phyloP scores from a whole-genome alignment of 2,888 invertebrate genomes.

The Geotrupes spiniger region DNA sequence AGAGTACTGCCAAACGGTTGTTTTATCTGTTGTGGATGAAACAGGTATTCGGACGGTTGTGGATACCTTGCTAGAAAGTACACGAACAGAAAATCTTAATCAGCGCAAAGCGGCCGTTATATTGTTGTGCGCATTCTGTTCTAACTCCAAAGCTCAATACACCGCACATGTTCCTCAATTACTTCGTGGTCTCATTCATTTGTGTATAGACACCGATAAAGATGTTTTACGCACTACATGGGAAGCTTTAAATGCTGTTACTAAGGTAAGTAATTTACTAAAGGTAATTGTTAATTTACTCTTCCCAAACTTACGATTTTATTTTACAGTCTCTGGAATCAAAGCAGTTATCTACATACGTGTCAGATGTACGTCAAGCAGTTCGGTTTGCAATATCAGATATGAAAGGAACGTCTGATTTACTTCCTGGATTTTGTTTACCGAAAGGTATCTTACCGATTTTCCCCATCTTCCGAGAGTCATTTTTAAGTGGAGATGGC shows the following conservation, averaged over 20 bases:
- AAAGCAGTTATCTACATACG: constrained; percentile 80
- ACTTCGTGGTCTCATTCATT: constrained; percentile 78
- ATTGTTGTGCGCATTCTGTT: constrained; percentile 86
- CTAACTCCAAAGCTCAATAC: constrained; percentile 85
- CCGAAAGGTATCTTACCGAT: constrained; percentile 90
- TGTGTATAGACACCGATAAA: constrained; percentile 79
- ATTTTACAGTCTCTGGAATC: constrained; percentile 69
- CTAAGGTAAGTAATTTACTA: constrained; percentile 57
- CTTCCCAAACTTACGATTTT: constrained; percentile 5
- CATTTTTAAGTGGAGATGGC: constrained; percentile 90
- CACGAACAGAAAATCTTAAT: constrained; percentile 61
- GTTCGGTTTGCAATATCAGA: constrained; percentile 88
- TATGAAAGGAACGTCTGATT: constrained; percentile 65
- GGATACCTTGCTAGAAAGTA: constrained; percentile 78
- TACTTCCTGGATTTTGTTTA: constrained; percentile 89
- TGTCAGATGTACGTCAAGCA: constrained; percentile 87
- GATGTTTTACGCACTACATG: constrained; percentile 83
- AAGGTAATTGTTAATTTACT: too few species aligned
- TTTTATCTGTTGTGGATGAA: constrained; percentile 87
- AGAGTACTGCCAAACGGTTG: constrained; percentile 89
- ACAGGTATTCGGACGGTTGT: constrained; percentile 83
- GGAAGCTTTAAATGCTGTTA: constrained; percentile 88
- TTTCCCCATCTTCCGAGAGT: constrained; percentile 92
- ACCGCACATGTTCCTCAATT: constrained; percentile 84
- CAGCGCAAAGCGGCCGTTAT: constrained; percentile 79